A percentile compares a stretch with the other conserved stretches of the same genome.
Conservation (phyloP, 1,140 invertebrate species). For the Cardiocondyla obscurior region DNA sequence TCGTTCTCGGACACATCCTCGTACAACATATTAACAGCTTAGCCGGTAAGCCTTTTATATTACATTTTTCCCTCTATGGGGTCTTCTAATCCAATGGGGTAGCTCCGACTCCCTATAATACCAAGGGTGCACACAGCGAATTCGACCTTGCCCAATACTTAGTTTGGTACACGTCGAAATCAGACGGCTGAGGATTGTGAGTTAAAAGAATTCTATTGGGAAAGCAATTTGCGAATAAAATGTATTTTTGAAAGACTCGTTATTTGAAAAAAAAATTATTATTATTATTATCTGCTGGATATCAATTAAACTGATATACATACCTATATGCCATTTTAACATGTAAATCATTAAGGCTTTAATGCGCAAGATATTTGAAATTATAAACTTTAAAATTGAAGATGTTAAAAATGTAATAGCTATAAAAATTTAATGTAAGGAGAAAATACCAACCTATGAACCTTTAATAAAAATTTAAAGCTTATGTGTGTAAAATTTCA, state of each 20-base stretch:
- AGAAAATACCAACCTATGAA: neutral
- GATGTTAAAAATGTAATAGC: neutral
- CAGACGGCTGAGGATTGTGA: constrained; percentile 33
- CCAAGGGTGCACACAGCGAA: constrained; percentile 59
- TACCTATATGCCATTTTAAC: neutral
- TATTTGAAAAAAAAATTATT: constrained; percentile 5
- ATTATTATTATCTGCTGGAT: neutral
- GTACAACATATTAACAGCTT: constrained; percentile 85
- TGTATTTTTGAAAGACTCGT: neutral
- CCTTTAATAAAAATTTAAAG: neutral
- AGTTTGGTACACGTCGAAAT: constrained; percentile 51
- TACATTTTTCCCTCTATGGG: constrained; percentile 85
- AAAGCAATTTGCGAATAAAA: constrained; percentile 19
- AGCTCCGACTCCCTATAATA: constrained; percentile 62
- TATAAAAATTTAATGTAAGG: neutral
- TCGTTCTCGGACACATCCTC: constrained; percentile 76
- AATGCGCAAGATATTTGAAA: neutral
- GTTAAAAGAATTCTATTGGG: constrained; percentile 31
- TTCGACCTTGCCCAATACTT: constrained; percentile 64
- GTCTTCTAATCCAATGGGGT: constrained; percentile 82
- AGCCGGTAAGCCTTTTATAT: constrained; percentile 85
- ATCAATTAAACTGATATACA: neutral
- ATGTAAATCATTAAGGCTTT: neutral
- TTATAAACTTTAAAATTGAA: no score
- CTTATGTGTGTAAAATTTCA: neutral